A percentile compares a stretch with the other conserved stretches of the same genome.
phyloP scores from a whole-genome alignment of 2,888 invertebrate species.

The Clostera curtula region DNA sequence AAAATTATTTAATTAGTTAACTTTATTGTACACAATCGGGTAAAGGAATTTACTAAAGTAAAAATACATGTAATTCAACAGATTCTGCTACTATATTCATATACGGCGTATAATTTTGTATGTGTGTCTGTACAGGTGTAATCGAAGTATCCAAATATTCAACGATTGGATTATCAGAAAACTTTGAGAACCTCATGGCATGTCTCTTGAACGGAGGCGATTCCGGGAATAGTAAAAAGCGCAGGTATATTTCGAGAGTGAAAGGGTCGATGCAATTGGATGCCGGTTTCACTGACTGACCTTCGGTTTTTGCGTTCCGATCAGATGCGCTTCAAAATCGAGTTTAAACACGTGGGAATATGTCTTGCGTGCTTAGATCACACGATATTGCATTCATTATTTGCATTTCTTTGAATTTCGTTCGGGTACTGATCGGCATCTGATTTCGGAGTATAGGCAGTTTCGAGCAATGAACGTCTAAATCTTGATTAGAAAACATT shows the following conservation, averaged over 20 bases:
- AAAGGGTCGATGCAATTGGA: constrained; percentile 73
- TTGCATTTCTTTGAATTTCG: constrained; percentile 44
- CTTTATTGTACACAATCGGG: too few relatives aligned
- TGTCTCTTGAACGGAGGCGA: constrained; percentile 37
- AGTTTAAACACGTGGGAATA: constrained; percentile 69
- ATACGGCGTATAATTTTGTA: too few relatives aligned
- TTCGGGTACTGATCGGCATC: constrained; percentile 14
- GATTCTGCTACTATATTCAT: too few relatives aligned
- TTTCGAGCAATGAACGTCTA: too few relatives aligned
- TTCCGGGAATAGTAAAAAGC: constrained; percentile 69
- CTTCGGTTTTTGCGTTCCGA: constrained; percentile 57
- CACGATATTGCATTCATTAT: constrained; percentile 49
- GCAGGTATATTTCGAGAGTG: constrained; percentile 71
- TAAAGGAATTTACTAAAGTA: too few relatives aligned
- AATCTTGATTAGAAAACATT: too few relatives aligned
- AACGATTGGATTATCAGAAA: constrained; percentile 6
- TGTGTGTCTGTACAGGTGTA: not conserved
- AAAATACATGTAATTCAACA: too few relatives aligned
- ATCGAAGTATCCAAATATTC: not conserved
- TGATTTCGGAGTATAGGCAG: not conserved
- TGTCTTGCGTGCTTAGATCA: constrained; percentile 36
- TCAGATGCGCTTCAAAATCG: constrained; percentile 56
- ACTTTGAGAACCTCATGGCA: constrained; percentile 42
- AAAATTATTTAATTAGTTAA: too few relatives aligned
- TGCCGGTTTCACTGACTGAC: constrained; percentile 67